Percentiles rank a stretch among this genome's conserved stretches.
Evolutionary conservation across 2,797 vertebrate species (phyloP).

Genomic region (Pitangus sulphuratus): DNA sequence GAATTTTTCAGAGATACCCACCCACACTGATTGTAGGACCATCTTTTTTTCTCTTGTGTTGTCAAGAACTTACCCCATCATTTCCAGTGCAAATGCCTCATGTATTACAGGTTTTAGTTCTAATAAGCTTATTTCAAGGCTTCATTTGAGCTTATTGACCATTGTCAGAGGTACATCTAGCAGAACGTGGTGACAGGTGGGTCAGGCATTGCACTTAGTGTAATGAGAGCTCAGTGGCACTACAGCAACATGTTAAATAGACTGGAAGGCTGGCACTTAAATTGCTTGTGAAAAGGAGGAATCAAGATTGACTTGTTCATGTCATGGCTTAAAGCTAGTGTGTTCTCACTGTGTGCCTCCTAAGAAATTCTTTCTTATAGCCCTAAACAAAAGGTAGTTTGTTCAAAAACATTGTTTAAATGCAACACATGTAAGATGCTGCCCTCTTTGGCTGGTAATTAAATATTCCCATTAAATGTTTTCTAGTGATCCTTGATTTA

Average conservation of each 20-base stretch:
- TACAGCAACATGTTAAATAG: constrained; percentile 7
- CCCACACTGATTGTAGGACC: background rate
- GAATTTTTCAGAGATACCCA: background rate
- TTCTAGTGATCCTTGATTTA: background rate
- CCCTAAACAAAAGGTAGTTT: background rate
- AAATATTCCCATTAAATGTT: background rate
- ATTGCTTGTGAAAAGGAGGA: background rate
- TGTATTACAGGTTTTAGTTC: background rate
- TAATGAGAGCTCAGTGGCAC: constrained; percentile 2
- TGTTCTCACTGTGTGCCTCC: background rate
- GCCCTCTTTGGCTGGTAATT: background rate
- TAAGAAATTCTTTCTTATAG: background rate
- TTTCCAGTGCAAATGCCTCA: background rate
- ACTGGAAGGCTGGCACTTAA: constrained; percentile 1
- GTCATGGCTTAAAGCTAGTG: background rate
- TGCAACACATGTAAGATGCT: background rate
- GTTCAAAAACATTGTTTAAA: background rate
- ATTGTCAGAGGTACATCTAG: background rate
- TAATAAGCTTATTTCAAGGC: background rate
- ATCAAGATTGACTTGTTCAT: background rate
- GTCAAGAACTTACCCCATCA: background rate
- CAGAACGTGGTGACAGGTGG: background rate
- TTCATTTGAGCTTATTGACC: background rate
- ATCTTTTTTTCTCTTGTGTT: background rate
- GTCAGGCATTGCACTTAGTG: background rate